phyloP scores from a whole-genome alignment of 2,888 invertebrate species.

The Proisotoma minuta region DNA sequence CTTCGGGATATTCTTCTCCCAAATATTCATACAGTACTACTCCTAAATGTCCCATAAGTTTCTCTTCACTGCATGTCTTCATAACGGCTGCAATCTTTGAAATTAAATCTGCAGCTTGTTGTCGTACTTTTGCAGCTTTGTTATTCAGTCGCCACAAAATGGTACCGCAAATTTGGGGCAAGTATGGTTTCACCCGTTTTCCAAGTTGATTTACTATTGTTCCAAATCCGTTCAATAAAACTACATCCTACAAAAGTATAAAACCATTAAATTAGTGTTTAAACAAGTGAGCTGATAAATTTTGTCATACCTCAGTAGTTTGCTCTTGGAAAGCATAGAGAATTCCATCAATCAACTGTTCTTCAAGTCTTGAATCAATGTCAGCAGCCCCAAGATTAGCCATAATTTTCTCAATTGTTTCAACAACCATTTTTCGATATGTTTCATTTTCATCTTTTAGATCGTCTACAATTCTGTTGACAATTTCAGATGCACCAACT shows the following conservation, averaged over 20 bases:
- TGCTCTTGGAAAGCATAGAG: constrained; percentile 99
- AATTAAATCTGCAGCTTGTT: constrained; percentile 98
- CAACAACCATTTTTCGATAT: constrained; percentile 99
- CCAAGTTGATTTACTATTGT: constrained; percentile 97
- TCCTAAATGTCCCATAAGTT: constrained; percentile 98
- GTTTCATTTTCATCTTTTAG: constrained; percentile 99
- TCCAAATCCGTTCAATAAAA: constrained; percentile 99
- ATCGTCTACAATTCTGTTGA: constrained; percentile 97
- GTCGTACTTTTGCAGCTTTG: constrained; percentile 97
- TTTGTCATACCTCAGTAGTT: constrained; percentile 75
- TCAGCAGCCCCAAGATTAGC: constrained; percentile 96
- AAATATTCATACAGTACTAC: constrained; percentile 98
- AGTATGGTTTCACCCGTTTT: constrained; percentile 90
- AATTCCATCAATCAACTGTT: constrained; percentile 98
- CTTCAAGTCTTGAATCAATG: constrained; percentile 95
- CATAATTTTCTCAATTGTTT: constrained; percentile 98
- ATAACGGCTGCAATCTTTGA: constrained; percentile 94
- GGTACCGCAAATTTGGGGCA: constrained; percentile 99
- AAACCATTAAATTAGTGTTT: constrained; percentile 3
- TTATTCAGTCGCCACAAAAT: constrained; percentile 99
- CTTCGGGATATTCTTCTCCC: constrained; percentile 99
- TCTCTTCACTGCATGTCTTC: constrained; percentile 99
- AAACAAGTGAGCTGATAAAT: not conserved
- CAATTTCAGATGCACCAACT: constrained; percentile 99
- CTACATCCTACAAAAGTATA: constrained; percentile 70